Evolutionary conservation across 2,888 invertebrate genomes (phyloP).

Genomic region (Brachynemurus nebulosus): DNA sequence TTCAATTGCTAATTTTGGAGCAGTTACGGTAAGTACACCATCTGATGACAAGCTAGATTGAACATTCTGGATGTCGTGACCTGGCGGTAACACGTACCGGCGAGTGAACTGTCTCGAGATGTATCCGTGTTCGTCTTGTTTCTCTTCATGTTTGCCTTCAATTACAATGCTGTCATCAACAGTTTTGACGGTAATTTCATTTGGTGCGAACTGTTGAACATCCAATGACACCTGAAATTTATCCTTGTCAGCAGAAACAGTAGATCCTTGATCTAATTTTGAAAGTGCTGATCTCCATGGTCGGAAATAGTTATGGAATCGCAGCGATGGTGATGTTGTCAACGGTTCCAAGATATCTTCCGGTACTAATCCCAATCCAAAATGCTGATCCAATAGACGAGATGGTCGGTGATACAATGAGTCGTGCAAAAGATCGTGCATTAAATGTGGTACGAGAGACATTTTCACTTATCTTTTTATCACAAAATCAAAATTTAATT

Average conservation of each 20-base stretch:
- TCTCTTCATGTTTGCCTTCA: constrained; percentile 69
- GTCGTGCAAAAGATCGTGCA: too few species aligned
- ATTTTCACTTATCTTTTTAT: too few species aligned
- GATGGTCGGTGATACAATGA: too few species aligned
- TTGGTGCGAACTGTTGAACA: constrained; percentile 64
- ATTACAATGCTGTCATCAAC: constrained; percentile 52
- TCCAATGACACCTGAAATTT: constrained; percentile 59
- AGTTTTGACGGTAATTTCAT: constrained; percentile 65
- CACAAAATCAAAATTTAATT: too few species aligned
- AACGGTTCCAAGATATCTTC: constrained; percentile 33
- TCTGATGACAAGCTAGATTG: constrained; percentile 62
- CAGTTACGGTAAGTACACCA: constrained; percentile 54
- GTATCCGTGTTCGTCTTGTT: constrained; percentile 58
- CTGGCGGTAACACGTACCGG: constrained; percentile 58
- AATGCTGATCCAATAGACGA: constrained; percentile 38
- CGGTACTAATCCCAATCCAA: constrained; percentile 36
- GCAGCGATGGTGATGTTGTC: constrained; percentile 5
- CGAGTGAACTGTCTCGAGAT: constrained; percentile 63
- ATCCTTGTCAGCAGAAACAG: constrained; percentile 44
- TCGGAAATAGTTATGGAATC: constrained; percentile 27
- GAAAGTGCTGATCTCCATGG: constrained; percentile 36
- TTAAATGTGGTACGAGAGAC: too few species aligned
- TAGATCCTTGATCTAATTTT: constrained; percentile 38
- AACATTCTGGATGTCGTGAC: constrained; percentile 55
- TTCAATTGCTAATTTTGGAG: constrained; percentile 38